Conservation (phyloP, 2,888 invertebrate species). For the Oasisia sp. region DNA sequence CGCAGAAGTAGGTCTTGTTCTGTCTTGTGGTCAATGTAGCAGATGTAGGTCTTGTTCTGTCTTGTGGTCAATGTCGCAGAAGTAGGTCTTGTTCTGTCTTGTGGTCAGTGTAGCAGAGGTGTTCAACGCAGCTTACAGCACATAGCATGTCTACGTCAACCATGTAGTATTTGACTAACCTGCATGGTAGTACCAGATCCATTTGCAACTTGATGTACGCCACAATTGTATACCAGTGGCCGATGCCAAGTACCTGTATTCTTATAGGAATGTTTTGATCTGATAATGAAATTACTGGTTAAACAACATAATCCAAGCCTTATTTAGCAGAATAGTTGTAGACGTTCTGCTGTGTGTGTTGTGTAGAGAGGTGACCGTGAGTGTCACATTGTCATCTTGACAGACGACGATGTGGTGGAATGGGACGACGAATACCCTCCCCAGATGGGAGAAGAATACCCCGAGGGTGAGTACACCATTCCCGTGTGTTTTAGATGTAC, state of each 20-base stretch:
- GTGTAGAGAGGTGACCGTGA: constrained; percentile 93
- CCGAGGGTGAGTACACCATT: constrained; percentile 77
- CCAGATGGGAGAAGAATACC: constrained; percentile 98
- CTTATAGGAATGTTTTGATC: not conserved
- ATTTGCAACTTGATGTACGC: no score
- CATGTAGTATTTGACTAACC: not conserved
- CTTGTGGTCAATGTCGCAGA: no score
- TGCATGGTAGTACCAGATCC: not conserved
- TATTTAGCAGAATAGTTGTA: not conserved
- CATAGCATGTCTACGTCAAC: not conserved
- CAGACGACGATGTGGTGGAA: constrained; percentile 82
- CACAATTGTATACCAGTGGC: no score
- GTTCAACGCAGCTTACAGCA: no score
- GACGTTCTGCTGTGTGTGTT: constrained; percentile 68
- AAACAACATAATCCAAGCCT: not conserved
- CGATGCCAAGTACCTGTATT: not conserved
- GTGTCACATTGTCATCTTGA: constrained; percentile 94
- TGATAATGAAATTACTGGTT: not conserved
- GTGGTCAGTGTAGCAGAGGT: no score
- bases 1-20: no score
- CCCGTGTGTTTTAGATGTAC: not conserved
- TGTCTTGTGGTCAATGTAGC: no score
- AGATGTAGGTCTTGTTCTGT: no score
- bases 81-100: no score
- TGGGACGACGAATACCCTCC: constrained; percentile 99